Evolutionary conservation across 2,113 vertebrate species (phyloP).

Genomic region (Thamnophis sirtalis): DNA sequence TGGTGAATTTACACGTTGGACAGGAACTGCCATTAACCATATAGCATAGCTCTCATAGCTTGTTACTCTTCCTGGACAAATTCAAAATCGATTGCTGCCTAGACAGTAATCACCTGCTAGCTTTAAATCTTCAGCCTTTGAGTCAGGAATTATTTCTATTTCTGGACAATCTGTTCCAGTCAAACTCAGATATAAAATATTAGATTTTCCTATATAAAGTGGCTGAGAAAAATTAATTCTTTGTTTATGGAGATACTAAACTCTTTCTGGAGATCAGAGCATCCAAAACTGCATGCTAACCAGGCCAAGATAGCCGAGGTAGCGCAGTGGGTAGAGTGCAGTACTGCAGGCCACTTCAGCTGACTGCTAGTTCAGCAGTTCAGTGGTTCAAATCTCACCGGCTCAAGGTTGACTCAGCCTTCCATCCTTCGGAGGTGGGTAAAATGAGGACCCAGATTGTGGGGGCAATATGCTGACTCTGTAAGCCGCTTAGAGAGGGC

Average conservation of each 20-base stretch:
- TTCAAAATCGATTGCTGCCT: neutral
- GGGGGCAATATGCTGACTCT: no score
- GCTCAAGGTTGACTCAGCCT: no score
- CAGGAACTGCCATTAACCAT: neutral
- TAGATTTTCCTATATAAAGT: neutral
- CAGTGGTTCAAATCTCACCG: no score
- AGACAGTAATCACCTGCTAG: neutral
- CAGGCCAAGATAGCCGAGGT: no score
- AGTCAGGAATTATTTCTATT: neutral
- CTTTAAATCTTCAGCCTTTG: neutral
- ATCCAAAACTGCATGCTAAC: neutral
- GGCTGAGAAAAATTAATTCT: neutral
- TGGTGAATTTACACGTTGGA: neutral
- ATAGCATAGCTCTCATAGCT: neutral
- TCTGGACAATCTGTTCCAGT: neutral
- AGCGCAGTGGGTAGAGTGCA: no score
- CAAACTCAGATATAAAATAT: neutral
- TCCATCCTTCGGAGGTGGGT: no score
- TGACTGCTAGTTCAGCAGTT: no score
- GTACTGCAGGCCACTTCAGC: no score
- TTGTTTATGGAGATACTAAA: neutral
- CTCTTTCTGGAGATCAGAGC: neutral
- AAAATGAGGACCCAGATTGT: no score
- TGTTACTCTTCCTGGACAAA: neutral
- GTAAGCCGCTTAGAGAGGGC: no score